Evolutionary conservation across 2,113 vertebrate species (phyloP), one percentile per base, ranked within the genome.

Genomic region (Grallaria varia): DNA sequence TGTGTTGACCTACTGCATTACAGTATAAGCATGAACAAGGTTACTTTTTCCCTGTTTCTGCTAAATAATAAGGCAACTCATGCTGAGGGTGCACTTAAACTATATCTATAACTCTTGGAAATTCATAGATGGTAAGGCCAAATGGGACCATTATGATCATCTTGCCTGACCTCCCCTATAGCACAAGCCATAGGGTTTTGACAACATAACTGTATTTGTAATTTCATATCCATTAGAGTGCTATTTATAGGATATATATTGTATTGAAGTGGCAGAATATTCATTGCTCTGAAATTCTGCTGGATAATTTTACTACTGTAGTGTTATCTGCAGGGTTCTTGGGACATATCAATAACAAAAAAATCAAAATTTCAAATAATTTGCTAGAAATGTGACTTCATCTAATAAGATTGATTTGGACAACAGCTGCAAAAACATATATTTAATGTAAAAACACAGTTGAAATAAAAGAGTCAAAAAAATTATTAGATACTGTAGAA

Each of bases 31-130:
- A 60, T 15, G 83, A 91, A 63, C 77, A 96, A 88, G 60, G 87
- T 78, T 94, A 90, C 79, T 64, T 92, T 84, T 90, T 4, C 56
- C 82, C 89, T 63, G 60, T 95, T 93, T 90, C 83, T 93, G 88
- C 92, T 96, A 93, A 95, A 90, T 96, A 96, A 95, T 92, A 97
- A 96, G 90, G 90, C 79, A 94, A 94, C 92, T 92, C 90, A 92
- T 95, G 95, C 92, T 96, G 90, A 92, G 92, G 90, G 64, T 96
- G 63, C 80, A 84, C 92, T 94, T 96, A 95, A 96, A 92, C 93
- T 91, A 87, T 82, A 91, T 66, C 92, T 95, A 84, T 96, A 94
- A 93, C 72, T 96, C 93, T 78, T 78, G 60, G 83, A 97, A 97
- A 96, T 95, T 95, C 90, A 95, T 95, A 92, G 84, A 96, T 94